Conservation (phyloP, 30 jellyfish, hydroid and myxozoan species). For the Chironex yamaguchii region DNA sequence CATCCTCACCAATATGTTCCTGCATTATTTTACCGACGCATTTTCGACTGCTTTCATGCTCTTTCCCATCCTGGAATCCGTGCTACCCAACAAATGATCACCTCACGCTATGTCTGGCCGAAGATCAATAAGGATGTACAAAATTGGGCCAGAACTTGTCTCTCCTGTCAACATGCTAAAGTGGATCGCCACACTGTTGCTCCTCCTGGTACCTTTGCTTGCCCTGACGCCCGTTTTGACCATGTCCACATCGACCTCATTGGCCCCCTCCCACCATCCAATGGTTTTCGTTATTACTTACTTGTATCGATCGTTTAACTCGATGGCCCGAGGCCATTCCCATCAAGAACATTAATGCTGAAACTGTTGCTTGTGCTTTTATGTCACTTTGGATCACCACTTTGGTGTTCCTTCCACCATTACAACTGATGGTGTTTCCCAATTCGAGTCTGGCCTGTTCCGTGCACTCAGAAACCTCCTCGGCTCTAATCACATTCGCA, state of each 20-base stretch:
- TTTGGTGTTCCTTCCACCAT: slow-evolving; percentile 59
- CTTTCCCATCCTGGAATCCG: slow-evolving; percentile 25
- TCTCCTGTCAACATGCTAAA: slow-evolving; percentile 39
- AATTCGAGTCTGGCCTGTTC: slow-evolving; percentile 29
- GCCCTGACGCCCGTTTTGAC: slow-evolving; percentile 40
- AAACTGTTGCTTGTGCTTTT: slow-evolving; percentile 30
- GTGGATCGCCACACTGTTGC: slow-evolving; percentile 24
- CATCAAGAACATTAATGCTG: slow-evolving; percentile 39
- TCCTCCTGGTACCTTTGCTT: slow-evolving; percentile 5
- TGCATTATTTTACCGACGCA: not conserved
- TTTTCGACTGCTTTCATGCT: not conserved
- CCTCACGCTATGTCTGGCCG: slow-evolving; percentile 48
- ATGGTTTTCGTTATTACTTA: slow-evolving; percentile 1
- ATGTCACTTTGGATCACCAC: no score
- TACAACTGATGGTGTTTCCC: slow-evolving; percentile 67
- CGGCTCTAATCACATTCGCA: slow-evolving; percentile 19
- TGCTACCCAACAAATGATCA: slow-evolving; percentile 28
- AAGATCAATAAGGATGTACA: slow-evolving; percentile 36
- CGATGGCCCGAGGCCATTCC: slow-evolving; percentile 63
- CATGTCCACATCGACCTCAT: slow-evolving; percentile 46
- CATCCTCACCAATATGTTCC: slow-evolving; percentile 1
- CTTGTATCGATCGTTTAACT: slow-evolving; percentile 45
- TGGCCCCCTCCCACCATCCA: slow-evolving; percentile 49
- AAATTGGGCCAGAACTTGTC: slow-evolving; percentile 42
- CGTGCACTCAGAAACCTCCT: not conserved